These are phyloP conservation scores for Acanthosepion pharaonis DNA, from an alignment of 2,888 invertebrate species.

Conservation along the genomic window DNA sequence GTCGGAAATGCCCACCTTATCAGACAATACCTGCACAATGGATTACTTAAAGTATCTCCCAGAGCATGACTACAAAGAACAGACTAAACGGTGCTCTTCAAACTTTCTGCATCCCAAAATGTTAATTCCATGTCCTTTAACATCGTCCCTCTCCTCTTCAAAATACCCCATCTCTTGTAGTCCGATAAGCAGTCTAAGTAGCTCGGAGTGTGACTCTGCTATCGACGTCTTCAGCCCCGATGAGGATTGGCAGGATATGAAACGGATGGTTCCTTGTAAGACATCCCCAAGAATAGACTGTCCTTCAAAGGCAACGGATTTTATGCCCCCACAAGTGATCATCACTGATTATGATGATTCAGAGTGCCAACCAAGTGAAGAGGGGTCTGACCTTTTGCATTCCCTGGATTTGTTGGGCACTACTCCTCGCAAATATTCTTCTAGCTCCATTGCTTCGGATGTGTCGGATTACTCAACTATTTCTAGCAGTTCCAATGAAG, in stretches of 20 bases:
- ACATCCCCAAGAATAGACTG: not conserved
- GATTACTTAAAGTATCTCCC: not conserved
- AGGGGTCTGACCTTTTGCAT: not conserved
- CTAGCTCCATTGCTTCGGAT: not conserved
- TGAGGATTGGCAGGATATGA: conserved; percentile 57
- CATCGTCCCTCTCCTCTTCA: not conserved
- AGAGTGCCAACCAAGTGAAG: not conserved
- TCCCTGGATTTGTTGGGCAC: not conserved
- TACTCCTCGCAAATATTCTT: not conserved
- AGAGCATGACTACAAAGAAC: conserved; percentile 24
- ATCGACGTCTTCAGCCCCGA: conserved; percentile 65
- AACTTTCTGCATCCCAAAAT: not conserved
- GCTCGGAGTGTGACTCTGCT: conserved; percentile 68
- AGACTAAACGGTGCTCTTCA: not conserved
- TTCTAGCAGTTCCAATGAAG: conserved; percentile 33
- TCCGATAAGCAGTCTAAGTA: conserved; percentile 58
- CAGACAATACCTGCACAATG: not conserved
- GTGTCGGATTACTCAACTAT: conserved; percentile 40
- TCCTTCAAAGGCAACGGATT: not conserved
- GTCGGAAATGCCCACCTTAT: not conserved
- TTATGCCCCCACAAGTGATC: not conserved
- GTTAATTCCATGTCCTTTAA: not conserved
- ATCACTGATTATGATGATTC: conserved; percentile 38
- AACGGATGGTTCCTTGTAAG: not conserved
- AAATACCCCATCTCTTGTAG: conserved; percentile 38